Evolutionary conservation across 2,888 invertebrate genomes (phyloP), one percentile per base, ranked within the genome.

Genomic region (Zhuqinia jingwanae): DNA sequence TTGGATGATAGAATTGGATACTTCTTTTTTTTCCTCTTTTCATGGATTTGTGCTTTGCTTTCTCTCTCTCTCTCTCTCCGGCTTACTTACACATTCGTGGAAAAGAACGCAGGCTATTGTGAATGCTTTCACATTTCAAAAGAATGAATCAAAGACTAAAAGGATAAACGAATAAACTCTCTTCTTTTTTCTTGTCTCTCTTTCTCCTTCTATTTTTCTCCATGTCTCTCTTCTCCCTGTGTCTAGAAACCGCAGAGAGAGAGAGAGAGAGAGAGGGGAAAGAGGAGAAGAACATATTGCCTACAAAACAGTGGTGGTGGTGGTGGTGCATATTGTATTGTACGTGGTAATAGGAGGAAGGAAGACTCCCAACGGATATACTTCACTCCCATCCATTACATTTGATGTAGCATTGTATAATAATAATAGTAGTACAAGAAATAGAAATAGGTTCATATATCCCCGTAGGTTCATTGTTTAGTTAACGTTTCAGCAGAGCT

Each of bases 111-210:
- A n/a, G 68, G 42, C 45, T 68, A 68, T 68, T 68, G 45, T 68
- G 68, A 68, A 68, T 68, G 68, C 68, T 68, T 68, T 68, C 68
- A 68, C 68, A 68, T 68, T 68, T 47, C 68, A 47, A 68, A 68
- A 42, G 68, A 68, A 68, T 68, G 68, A 68, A 68, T 68, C 68
- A 68, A 68, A 68, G 68, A 68, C 68, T 68, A 68, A 68, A 68
- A 68, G 42, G 68, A 68, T 68, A 68, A 68, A 68, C 68, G 68
- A 47, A 42, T 68, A 68, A 68, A 68, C 42, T 45, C 68, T 63
- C 65, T 8, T 27, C 60, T 68, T 8, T 45, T 68, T 45, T 22
- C 45, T 68, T 68, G 20, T 20, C 45, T 42, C 68, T 22, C n/a
- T 45, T 13, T 50, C 50, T 50, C 15, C 8, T 8, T 5, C 8